Base-by-base conservation (phyloP, 2,888 invertebrate genomes). In the Elgonia sp. region DNA sequence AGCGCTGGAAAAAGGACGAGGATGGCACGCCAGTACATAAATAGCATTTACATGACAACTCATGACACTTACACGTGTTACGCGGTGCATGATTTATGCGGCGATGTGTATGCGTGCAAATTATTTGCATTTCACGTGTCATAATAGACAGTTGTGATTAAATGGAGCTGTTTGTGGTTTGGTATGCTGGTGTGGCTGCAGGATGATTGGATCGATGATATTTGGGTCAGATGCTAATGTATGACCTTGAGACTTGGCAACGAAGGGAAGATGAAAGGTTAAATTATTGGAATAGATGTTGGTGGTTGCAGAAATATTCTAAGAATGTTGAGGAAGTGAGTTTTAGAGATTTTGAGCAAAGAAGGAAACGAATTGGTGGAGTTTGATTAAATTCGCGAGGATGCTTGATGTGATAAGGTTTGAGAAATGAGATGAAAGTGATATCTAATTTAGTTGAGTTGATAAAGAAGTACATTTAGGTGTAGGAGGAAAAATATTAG, bases 31-130 rank as follows among this genome's bases (percentile, higher is more conserved):
- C 9, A 84, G 84, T 75, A 85, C 88, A 88, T 85, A 88, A 88
- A 88, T 84, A 84, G 76, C 85, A 85, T 85, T 88, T 88, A 88
- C 88, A 85, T 65, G 79, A 82, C 88, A 88, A 75, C 39, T 16
- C 69, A 75, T 79, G 88, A 88, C 88, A 79, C 55, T 46, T 85
- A 85, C 88, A 88, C 70, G 79, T 87, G 80, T 84, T 76, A 20
- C 76, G 16, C 55, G 21, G 4, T 1, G 6, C 10, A 72, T 87
- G 62, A 81, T 76, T 81, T 87, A 87, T 84, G 73, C 46, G 29
- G 29, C 29, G 9, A 55, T 14, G 65, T 39, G n/a, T 63, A 40
- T 40, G 16, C 46, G 12, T n/a, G 55, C 8, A 12, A 37, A 39
- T 53, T 63, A 84, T 84, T 84, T 77, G 84, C 84, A 84, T 84